Evolutionary conservation across 2,888 invertebrate genomes (phyloP), one percentile per base, ranked within the genome.

Genomic region (Thereva nobilitata): DNA sequence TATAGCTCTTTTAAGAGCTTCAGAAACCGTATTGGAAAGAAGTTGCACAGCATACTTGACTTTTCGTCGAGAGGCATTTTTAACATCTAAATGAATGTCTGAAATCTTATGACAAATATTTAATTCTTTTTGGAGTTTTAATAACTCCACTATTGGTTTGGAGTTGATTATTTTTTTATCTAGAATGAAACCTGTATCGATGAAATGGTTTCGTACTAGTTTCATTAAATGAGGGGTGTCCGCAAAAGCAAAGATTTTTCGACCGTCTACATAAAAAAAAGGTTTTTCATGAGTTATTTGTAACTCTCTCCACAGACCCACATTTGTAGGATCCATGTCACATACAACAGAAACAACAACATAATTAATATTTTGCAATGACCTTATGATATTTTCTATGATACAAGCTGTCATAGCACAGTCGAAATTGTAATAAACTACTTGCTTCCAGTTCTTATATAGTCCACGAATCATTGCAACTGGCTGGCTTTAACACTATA

Each of bases 241-340:
- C 5, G 38, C 53, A 38, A 53, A 53, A 10, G 38, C 10, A 37
- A 53, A 53, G 9, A n/a, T 34, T 53, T 53, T 53, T n/a, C n/a
- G 3, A 38, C n/a, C 38, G 4, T 34, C 9, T 4, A 7, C 5
- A 6, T 4, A 38, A 53, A 53, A 38, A 4, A 38, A 35, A n/a
- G 53, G 53, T 9, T 37, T 38, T 1, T 5, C 10, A 5, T 9
- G n/a, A 5, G 9, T 1, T n/a, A 53, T 38, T 5, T n/a, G 4
- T 6, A 53, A n/a, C 7, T 53, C 38, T n/a, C 37, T 53, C 53
- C 53, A 38, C 7, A 53, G 9, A 38, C 2, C n/a, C n/a, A 38
- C 2, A 38, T 53, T 53, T 35, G 3, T 38, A 5, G 38, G n/a
- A 37, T 38, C 38, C 38, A 53, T 8, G 10, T 53, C 38, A 35